Percentiles rank a stretch among this genome's conserved stretches.
Conservation (phyloP, 2,113 vertebrate species). For the Cathartes aura region DNA sequence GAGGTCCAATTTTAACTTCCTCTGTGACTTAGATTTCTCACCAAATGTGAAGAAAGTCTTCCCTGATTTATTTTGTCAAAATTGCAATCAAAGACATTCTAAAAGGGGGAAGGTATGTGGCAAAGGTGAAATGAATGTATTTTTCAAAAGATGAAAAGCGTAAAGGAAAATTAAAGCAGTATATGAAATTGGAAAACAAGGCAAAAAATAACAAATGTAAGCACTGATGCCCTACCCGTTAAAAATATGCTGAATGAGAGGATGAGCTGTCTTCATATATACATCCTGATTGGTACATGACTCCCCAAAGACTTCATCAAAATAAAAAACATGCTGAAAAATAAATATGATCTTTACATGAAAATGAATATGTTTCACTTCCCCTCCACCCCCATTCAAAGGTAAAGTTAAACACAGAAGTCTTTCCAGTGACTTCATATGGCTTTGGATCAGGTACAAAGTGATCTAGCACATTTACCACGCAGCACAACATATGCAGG, state of each 20-base stretch:
- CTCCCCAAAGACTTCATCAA: constrained; percentile 93
- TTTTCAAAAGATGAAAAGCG: constrained; percentile 14
- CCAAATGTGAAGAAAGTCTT: not conserved
- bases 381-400: not conserved
- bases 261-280: constrained; percentile 87
- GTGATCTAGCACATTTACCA: not conserved
- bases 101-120: not conserved
- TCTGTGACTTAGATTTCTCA: not conserved
- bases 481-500: not conserved
- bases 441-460: not conserved
- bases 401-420: not conserved
- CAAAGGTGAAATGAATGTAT: not conserved
- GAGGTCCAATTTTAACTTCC: not conserved
- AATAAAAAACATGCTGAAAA: constrained; percentile 92
- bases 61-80: not conserved
- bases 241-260: constrained; percentile 92
- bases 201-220: constrained; percentile 35
- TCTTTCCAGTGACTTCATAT: not conserved
- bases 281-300: constrained; percentile 87
- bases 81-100: not conserved
- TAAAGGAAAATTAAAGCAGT: not conserved
- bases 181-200: constrained; percentile 6
- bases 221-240: constrained; percentile 78
- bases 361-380: constrained; percentile 11
- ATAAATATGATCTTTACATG: constrained; percentile 63